These are phyloP conservation scores for Camelus dromedarius DNA, from an alignment of 2,113 vertebrate species.

Conservation along the genomic window DNA sequence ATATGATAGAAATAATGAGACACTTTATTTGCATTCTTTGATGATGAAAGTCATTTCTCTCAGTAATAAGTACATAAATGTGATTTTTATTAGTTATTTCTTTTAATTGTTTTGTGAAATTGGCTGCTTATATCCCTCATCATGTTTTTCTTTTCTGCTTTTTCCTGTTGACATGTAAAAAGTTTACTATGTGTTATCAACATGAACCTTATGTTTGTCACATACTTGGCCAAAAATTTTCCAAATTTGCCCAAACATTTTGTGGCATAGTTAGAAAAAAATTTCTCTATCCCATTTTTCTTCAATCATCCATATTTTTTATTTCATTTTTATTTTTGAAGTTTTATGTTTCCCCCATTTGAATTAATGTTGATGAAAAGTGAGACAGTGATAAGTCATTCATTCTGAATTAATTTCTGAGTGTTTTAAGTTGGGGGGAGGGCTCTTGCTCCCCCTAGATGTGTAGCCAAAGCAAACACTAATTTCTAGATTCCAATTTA, in stretches of 20 bases:
- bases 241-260: neutral
- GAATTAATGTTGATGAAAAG: neutral
- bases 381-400: neutral
- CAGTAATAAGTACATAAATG: neutral
- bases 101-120: neutral
- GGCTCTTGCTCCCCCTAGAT: neutral
- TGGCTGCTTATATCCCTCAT: neutral
- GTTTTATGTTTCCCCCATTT: neutral
- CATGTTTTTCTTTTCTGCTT: neutral
- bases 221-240: neutral
- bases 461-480: neutral
- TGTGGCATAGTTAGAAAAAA: neutral
- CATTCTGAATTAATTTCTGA: neutral
- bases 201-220: neutral
- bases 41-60: neutral
- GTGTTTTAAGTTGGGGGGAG: neutral
- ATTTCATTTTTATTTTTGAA: neutral
- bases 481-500: conserved; percentile 3
- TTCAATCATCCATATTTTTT: neutral
- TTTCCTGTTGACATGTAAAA: neutral
- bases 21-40: neutral
- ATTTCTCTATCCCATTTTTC: neutral
- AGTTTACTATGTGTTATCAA: neutral
- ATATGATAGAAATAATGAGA: neutral
- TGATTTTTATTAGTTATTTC: neutral